A percentile compares a stretch with the other conserved stretches of the same genome.
phyloP scores from a whole-genome alignment of 2,888 invertebrate species.

The Caenorhabditis imperialis region DNA sequence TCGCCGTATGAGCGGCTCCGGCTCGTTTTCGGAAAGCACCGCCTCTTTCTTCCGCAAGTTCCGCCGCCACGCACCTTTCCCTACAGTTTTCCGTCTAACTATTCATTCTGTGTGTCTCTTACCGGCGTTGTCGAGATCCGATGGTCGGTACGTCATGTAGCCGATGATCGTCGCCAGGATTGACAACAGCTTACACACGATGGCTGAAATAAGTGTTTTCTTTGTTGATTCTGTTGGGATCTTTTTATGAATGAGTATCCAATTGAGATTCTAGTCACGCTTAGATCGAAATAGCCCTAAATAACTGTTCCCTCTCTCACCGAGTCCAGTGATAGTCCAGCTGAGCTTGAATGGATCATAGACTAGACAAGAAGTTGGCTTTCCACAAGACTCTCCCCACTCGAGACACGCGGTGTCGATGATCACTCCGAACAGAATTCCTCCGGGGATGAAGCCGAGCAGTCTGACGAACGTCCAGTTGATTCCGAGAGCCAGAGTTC shows the following conservation, averaged over 20 bases:
- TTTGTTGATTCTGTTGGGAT: neutral
- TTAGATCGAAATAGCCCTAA: too few species aligned
- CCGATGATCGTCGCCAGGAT: constrained; percentile 76
- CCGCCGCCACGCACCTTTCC: constrained; percentile 44
- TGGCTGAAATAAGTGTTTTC: constrained; percentile 63
- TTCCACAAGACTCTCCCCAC: constrained; percentile 74
- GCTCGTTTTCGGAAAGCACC: neutral
- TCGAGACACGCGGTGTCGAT: constrained; percentile 76
- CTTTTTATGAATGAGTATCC: too few species aligned
- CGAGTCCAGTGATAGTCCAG: constrained; percentile 76
- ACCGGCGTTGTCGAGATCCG: constrained; percentile 71
- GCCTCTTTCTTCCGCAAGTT: constrained; percentile 11
- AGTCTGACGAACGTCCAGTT: constrained; percentile 77
- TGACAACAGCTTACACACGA: constrained; percentile 76
- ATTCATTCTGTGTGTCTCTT: constrained; percentile 8
- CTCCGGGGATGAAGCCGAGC: constrained; percentile 76
- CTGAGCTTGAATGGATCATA: constrained; percentile 73
- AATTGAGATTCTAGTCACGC: too few species aligned
- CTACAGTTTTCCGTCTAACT: constrained; percentile 18
- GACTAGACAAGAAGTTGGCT: constrained; percentile 67
- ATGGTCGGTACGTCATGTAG: constrained; percentile 75
- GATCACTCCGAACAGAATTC: constrained; percentile 76
- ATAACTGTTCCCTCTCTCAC: too few species aligned
- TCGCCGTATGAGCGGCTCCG: constrained; percentile 24
- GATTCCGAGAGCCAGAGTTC: constrained; percentile 76